Evolutionary conservation across 1,140 invertebrate genomes (phyloP), one percentile per base, ranked within the genome.

Genomic region (Apis cerana): DNA sequence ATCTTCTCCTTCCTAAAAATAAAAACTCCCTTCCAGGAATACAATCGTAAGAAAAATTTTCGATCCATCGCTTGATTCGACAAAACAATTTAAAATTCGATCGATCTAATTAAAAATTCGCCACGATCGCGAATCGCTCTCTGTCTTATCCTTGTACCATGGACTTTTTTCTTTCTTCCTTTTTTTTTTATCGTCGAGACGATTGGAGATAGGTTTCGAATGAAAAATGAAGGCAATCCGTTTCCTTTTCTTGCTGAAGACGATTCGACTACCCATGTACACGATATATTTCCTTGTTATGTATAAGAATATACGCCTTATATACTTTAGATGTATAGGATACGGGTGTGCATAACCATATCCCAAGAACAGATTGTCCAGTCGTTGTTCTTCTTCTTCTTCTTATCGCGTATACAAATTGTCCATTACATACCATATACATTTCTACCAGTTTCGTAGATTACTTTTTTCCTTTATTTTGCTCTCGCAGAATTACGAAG

Each of bases 231-330:
- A 19, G 27, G n/a, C 50, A 27, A 71, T 71, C 19, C 54, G 54
- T 71, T 71, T 71, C 54, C 69, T 54, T 71, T 27, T 15, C 27
- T 19, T 23, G n/a, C 17, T 2, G n/a, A 54, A 50, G 69, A 23
- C 48, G 48, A 71, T 71, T 12, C 69, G 69, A 71, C 19, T 27
- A 71, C 1, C 10, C 19, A 54, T 54, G 50, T 27, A 27, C 15
- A 27, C n/a, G 69, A 54, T 71, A 54, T 71, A 27, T 54, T 27
- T 71, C 69, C 50, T 54, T 71, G 69, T 54, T 71, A 71, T 27
- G 23, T 19, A 13, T 12, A 54, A 43, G 50, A 71, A 71, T 54
- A 71, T 54, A 54, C 8, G n/a, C 23, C 23, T 71, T 71, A 52
- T 71, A 19, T 71, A 71, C 11, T 23, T 48, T 12, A 54, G n/a